phyloP scores from a whole-genome alignment of 2,888 invertebrate species.

The Oscheius sp. region DNA sequence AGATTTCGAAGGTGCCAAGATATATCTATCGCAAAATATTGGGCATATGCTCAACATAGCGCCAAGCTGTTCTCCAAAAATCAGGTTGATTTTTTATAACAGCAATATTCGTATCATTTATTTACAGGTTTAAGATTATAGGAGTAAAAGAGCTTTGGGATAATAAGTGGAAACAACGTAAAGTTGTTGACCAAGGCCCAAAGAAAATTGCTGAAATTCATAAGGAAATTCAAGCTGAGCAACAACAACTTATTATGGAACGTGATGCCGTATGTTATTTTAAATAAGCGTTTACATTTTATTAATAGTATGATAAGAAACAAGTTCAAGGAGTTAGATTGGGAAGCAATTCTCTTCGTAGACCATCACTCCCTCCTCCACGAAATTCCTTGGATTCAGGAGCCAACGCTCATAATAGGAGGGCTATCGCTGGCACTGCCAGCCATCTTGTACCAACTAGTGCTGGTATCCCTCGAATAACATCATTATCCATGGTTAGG shows the following conservation, averaged over 20 bases:
- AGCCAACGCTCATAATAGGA: slow-evolving; percentile 39
- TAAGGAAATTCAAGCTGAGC: slow-evolving; percentile 54
- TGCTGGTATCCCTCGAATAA: slow-evolving; percentile 9
- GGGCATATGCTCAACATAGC: slow-evolving; percentile 37
- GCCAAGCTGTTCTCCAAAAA: slow-evolving; percentile 46
- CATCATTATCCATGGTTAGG: slow-evolving; percentile 29
- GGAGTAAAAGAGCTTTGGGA: slow-evolving; percentile 53
- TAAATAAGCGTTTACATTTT: not conserved
- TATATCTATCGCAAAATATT: slow-evolving; percentile 46
- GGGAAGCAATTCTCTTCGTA: slow-evolving; percentile 32
- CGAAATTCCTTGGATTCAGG: slow-evolving; percentile 48
- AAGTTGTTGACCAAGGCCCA: slow-evolving; percentile 55
- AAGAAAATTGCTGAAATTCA: slow-evolving; percentile 63
- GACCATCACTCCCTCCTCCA: slow-evolving; percentile 19
- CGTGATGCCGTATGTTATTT: slow-evolving; percentile 41
- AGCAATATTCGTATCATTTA: no score
- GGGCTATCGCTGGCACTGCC: slow-evolving; percentile 19
- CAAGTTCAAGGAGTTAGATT: slow-evolving; percentile 13
- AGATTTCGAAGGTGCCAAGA: slow-evolving; percentile 20
- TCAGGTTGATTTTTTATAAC: no score
- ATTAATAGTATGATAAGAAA: slow-evolving; percentile 35
- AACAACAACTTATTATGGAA: slow-evolving; percentile 48
- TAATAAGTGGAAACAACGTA: slow-evolving; percentile 51
- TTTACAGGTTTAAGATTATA: slow-evolving; percentile 58
- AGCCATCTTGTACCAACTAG: slow-evolving; percentile 10